Evolutionary conservation across 23 tunicate species (phyloP).

Genomic region (Botrylloides violaceus): DNA sequence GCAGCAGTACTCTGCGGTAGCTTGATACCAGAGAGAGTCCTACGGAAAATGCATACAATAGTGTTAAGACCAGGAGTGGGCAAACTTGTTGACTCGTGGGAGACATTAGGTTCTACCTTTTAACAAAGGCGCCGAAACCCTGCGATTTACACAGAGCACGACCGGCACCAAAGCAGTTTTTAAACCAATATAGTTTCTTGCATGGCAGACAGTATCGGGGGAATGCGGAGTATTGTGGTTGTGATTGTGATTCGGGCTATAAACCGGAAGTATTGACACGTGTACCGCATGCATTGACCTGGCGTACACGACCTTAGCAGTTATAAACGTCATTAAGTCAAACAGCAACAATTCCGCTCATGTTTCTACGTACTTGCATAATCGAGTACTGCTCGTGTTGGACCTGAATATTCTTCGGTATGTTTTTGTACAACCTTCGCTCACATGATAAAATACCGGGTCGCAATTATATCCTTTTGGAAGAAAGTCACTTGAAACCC

Average conservation of each 20-base stretch:
- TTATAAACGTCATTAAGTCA: neutral
- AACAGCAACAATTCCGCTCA: neutral
- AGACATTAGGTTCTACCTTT: too few species aligned
- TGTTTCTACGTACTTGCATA: conserved; percentile 10
- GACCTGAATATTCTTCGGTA: conserved; percentile 11
- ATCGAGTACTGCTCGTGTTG: neutral
- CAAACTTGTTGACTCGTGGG: too few species aligned
- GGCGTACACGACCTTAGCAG: neutral
- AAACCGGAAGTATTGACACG: too few species aligned
- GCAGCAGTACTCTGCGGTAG: neutral
- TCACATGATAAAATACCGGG: conserved; percentile 5
- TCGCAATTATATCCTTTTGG: conserved; percentile 9
- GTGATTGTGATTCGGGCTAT: too few species aligned
- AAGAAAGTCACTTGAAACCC: conserved; percentile 19
- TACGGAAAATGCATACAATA: neutral
- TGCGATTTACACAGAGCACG: too few species aligned
- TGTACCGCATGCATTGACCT: neutral
- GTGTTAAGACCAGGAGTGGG: neutral
- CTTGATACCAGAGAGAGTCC: neutral
- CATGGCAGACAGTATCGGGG: too few species aligned
- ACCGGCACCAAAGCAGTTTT: too few species aligned
- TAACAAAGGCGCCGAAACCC: too few species aligned
- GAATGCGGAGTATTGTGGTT: too few species aligned
- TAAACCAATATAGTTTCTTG: too few species aligned
- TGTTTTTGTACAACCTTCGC: conserved; percentile 4